These are phyloP conservation scores for Pammene fasciana DNA, from an alignment of 2,888 invertebrate species.

Conservation along the genomic window DNA sequence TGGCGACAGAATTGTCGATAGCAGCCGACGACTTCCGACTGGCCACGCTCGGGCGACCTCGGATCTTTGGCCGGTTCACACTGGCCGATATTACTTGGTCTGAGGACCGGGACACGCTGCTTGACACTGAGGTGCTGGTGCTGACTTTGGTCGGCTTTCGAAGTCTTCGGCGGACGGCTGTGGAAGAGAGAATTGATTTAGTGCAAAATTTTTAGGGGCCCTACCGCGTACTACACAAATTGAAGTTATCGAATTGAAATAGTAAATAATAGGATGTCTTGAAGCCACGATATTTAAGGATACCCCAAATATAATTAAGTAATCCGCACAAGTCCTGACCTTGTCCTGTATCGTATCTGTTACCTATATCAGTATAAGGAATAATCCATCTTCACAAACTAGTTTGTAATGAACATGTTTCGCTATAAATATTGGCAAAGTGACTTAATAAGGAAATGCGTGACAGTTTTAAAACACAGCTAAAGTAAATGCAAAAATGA, in stretches of 20 bases:
- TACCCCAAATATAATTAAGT: too few relatives aligned
- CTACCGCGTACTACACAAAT: too few relatives aligned
- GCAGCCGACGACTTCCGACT: conserved; percentile 82
- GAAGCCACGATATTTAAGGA: too few relatives aligned
- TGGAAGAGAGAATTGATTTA: conserved; percentile 45
- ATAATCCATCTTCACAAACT: not conserved
- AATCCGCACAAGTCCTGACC: too few relatives aligned
- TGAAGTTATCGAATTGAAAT: too few relatives aligned
- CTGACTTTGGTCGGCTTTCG: conserved; percentile 86
- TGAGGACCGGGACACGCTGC: conserved; percentile 85
- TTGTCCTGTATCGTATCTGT: too few relatives aligned
- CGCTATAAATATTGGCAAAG: not conserved
- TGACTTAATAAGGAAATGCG: conserved; percentile 11
- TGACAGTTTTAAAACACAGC: not conserved
- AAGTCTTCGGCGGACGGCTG: conserved; percentile 87
- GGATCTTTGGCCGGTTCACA: conserved; percentile 87
- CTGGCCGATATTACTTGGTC: conserved; percentile 79
- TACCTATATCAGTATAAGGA: too few relatives aligned
- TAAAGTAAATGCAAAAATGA: conserved; percentile 6
- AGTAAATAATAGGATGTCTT: too few relatives aligned
- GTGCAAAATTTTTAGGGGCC: not conserved
- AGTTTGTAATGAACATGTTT: not conserved
- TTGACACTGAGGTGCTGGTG: conserved; percentile 83
- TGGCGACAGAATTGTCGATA: conserved; percentile 80
- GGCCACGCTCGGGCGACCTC: conserved; percentile 83